These are phyloP conservation scores for Acrocephalus scirpaceus DNA, from an alignment of 2,797 vertebrate species.

Conservation along the genomic window DNA sequence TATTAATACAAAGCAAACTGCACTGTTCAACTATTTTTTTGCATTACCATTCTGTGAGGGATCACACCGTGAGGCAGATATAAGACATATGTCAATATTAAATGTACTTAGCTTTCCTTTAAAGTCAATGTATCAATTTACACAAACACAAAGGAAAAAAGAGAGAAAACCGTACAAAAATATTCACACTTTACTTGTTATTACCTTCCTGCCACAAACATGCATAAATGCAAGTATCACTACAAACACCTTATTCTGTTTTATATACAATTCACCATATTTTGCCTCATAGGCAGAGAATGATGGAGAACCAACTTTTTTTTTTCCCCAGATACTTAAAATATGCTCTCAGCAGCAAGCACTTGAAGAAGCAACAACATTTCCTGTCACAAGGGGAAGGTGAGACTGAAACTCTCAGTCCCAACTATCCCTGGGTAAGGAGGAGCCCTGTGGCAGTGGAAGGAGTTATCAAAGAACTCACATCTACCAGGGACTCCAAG, in stretches of 20 bases:
- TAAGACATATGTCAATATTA: constrained; percentile 15
- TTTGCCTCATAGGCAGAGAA: neutral
- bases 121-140: constrained; percentile 19
- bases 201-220: neutral
- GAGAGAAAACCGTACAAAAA: neutral
- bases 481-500: neutral
- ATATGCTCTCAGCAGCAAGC: neutral
- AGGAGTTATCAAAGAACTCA: neutral
- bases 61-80: neutral
- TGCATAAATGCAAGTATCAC: neutral
- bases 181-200: neutral
- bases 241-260: neutral
- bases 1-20: constrained; percentile 73
- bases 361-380: neutral
- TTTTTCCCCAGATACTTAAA: neutral
- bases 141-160: neutral
- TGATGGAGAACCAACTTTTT: neutral
- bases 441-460: neutral
- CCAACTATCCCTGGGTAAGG: fast-evolving
- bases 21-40: constrained; percentile 25
- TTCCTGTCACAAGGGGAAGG: neutral
- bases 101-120: constrained; percentile 36
- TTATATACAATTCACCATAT: neutral
- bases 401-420: neutral
- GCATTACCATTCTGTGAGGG: constrained; percentile 30